These are phyloP conservation scores for Sardinella longiceps DNA, from an alignment of 2,797 vertebrate species.

Conservation along the genomic window DNA sequence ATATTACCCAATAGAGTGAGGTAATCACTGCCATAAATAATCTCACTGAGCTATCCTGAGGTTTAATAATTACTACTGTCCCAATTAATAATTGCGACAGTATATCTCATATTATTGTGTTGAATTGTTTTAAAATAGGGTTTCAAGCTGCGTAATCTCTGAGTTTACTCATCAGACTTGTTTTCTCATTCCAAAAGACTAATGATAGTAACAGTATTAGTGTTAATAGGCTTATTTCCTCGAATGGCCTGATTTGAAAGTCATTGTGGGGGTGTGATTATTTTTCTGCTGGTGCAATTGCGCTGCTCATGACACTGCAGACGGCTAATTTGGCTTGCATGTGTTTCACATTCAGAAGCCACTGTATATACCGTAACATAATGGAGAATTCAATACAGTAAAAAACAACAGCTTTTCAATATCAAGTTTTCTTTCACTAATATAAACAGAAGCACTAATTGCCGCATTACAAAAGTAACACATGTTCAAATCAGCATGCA, in stretches of 20 bases:
- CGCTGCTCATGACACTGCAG: not conserved
- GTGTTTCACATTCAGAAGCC: not conserved
- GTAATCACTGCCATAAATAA: not conserved
- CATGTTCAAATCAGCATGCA: not conserved
- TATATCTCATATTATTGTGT: not conserved
- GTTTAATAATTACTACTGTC: not conserved
- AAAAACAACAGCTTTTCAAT: not conserved
- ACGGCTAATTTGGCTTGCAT: not conserved
- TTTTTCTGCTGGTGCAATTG: not conserved
- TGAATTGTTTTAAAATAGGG: not conserved
- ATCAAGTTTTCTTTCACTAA: not conserved
- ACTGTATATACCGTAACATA: not conserved
- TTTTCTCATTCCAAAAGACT: slow-evolving; percentile 16
- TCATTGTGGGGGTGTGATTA: slow-evolving; percentile 6
- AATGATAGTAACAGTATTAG: slow-evolving; percentile 6
- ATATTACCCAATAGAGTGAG: not conserved
- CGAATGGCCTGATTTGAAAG: not conserved
- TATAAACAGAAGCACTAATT: not conserved
- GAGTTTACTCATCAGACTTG: not conserved
- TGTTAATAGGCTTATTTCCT: not conserved
- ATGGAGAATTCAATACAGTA: not conserved
- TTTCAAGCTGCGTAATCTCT: not conserved
- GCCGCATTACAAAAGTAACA: not conserved
- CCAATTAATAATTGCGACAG: not conserved
- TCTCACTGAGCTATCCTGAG: not conserved